Conservation (phyloP, 2,888 invertebrate species). For the Conomelus anceps region DNA sequence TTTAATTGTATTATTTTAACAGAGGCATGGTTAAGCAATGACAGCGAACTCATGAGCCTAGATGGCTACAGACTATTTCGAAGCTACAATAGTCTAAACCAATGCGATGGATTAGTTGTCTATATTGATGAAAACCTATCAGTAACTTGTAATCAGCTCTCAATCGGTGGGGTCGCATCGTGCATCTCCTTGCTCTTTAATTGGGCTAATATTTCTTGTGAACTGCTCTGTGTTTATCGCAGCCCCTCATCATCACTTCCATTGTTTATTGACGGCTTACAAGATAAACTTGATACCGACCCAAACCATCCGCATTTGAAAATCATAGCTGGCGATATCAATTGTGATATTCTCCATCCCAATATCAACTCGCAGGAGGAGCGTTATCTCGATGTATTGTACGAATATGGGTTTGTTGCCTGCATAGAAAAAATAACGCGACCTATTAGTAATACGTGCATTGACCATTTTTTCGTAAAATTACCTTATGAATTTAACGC, state of each 20-base stretch:
- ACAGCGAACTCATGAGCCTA: background rate
- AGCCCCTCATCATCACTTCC: background rate
- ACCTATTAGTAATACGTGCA: background rate
- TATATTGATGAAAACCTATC: background rate
- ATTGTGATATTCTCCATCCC: background rate
- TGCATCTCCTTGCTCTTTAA: background rate
- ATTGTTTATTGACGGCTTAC: background rate
- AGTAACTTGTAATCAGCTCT: background rate
- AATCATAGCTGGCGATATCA: background rate
- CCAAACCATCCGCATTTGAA: background rate
- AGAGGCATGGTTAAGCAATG: background rate
- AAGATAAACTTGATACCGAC: background rate
- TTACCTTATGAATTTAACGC: background rate
- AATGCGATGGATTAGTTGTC: background rate
- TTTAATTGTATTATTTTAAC: no score
- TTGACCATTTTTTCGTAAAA: background rate
- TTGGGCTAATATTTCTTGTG: background rate
- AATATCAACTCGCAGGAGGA: background rate
- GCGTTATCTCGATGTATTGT: background rate
- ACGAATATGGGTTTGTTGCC: slow-evolving; percentile 1
- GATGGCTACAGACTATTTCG: no score
- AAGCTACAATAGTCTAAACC: background rate
- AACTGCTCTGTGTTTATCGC: background rate
- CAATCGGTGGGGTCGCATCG: background rate
- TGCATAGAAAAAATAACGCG: background rate